phyloP scores from a whole-genome alignment of 2,888 invertebrate genomes.

The Acholoe squamosa region DNA sequence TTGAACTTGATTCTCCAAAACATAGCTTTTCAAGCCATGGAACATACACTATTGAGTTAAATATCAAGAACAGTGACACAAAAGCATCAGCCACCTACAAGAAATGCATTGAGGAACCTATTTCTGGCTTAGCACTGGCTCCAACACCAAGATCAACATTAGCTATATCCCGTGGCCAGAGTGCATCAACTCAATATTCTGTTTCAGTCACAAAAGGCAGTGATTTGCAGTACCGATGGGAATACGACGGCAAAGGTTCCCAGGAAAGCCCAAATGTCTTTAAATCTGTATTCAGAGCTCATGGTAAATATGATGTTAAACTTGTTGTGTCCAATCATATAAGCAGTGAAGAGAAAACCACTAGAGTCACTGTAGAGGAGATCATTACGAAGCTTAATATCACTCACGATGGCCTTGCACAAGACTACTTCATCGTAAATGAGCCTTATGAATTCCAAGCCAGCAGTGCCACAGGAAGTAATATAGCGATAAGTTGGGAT shows the following conservation, averaged over 20 bases:
- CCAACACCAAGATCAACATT: neutral
- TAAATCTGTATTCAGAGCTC: neutral
- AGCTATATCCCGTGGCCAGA: neutral
- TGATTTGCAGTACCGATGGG: neutral
- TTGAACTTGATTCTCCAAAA: neutral
- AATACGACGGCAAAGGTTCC: neutral
- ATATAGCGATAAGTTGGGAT: neutral
- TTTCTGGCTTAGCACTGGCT: neutral
- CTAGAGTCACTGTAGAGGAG: neutral
- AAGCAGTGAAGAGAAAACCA: slow-evolving; percentile 14
- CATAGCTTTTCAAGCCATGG: neutral
- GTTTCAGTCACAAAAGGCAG: neutral
- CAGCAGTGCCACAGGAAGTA: neutral
- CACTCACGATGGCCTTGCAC: neutral
- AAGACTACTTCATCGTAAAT: neutral
- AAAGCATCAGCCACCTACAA: neutral
- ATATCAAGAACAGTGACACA: neutral
- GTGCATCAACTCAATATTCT: neutral
- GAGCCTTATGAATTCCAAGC: neutral
- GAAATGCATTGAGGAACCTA: slow-evolving; percentile 35
- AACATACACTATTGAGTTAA: neutral
- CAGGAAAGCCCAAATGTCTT: neutral
- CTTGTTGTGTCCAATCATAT: neutral
- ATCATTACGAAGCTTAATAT: neutral
- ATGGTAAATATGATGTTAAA: neutral